Conservation (phyloP, 2,888 invertebrate genomes). For the Hoplodrina blanda region DNA sequence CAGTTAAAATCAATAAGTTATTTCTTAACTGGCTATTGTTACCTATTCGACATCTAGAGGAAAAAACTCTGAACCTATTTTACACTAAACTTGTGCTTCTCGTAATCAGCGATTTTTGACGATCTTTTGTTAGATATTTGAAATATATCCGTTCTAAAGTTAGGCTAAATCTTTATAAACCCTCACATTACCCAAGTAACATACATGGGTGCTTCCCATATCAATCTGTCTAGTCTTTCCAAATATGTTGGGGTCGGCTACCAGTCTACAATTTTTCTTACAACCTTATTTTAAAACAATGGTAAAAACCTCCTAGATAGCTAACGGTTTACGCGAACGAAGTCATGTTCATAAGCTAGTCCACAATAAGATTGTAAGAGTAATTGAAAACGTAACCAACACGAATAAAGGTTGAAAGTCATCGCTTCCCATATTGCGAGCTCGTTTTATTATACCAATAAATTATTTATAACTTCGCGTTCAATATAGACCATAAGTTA, state of each 20-base stretch:
- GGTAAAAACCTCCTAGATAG: too few relatives aligned
- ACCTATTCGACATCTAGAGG: background rate
- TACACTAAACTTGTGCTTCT: too few relatives aligned
- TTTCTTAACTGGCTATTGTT: slow-evolving; percentile 26
- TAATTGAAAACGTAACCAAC: slow-evolving; percentile 27
- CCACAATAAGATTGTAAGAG: background rate
- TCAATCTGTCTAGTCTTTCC: too few relatives aligned
- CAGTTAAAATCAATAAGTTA: slow-evolving; percentile 30
- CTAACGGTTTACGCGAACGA: too few relatives aligned
- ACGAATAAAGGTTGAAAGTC: slow-evolving; percentile 31
- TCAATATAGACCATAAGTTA: slow-evolving; percentile 50
- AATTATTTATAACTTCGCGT: slow-evolving; percentile 55
- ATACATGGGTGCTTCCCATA: background rate
- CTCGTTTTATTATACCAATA: slow-evolving; percentile 53
- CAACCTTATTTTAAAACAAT: too few relatives aligned
- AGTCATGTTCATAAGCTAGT: too few relatives aligned
- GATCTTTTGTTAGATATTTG: too few relatives aligned
- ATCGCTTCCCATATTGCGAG: slow-evolving; percentile 43
- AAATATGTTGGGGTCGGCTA: too few relatives aligned
- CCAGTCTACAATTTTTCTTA: too few relatives aligned
- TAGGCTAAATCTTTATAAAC: background rate
- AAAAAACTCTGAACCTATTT: background rate
- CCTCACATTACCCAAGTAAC: background rate
- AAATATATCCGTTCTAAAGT: too few relatives aligned
- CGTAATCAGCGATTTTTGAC: too few relatives aligned